Conservation (phyloP, 1,140 invertebrate species). For the Phthorimaea operculella region DNA sequence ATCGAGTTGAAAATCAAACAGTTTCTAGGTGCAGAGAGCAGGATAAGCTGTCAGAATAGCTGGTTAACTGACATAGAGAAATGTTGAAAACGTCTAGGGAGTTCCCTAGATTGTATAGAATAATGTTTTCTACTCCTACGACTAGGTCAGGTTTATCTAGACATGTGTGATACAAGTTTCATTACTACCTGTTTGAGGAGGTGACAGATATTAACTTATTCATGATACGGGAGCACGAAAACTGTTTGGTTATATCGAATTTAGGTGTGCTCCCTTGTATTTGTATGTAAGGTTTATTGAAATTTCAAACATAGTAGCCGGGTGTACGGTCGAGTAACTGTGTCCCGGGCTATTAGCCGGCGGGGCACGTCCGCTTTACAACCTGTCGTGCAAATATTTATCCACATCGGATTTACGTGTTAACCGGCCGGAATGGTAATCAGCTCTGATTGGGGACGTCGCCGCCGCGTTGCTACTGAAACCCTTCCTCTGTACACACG, state of each 20-base stretch:
- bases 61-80: too few relatives aligned
- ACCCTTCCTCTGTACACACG: not conserved
- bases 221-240: too few relatives aligned
- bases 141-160: too few relatives aligned
- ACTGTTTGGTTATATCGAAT: not conserved
- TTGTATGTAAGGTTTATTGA: conserved; percentile 22
- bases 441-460: conserved; percentile 49
- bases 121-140: too few relatives aligned
- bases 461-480: conserved; percentile 7
- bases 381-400: conserved; percentile 64
- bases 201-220: too few relatives aligned
- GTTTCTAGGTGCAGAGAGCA: too few relatives aligned
- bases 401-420: conserved; percentile 58
- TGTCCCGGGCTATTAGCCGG: conserved; percentile 37
- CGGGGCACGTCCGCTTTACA: conserved; percentile 50
- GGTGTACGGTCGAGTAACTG: conserved; percentile 45
- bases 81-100: too few relatives aligned
- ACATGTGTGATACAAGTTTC: too few relatives aligned
- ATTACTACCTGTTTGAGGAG: too few relatives aligned
- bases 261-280: not conserved
- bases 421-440: conserved; percentile 57
- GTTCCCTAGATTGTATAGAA: too few relatives aligned
- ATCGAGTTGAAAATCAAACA: too few relatives aligned
- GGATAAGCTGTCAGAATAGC: too few relatives aligned
- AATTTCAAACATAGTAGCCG: conserved; percentile 30